These are phyloP conservation scores for Meloidogyne chitwoodi DNA, from an alignment of 1,140 invertebrate genomes.

Conservation along the genomic window DNA sequence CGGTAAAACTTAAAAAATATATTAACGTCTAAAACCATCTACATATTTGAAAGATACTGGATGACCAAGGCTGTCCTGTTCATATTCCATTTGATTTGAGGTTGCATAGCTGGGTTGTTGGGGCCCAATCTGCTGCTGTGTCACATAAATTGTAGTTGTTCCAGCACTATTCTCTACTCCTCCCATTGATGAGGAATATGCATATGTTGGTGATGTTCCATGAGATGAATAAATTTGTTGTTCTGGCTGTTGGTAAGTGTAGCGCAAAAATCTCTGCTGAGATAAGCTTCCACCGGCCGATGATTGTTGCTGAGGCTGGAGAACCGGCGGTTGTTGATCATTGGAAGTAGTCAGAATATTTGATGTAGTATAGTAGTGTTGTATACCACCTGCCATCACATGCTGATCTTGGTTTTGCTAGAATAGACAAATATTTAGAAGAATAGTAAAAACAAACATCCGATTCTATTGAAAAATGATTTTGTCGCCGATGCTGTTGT, in stretches of 20 bases:
- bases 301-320: background rate
- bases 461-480: background rate
- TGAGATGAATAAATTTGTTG: slow-evolving; percentile 2
- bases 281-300: background rate
- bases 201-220: background rate
- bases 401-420: background rate
- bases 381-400: background rate
- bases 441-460: background rate
- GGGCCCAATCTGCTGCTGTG: background rate
- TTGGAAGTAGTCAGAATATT: background rate
- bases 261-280: background rate
- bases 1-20: background rate
- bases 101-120: background rate
- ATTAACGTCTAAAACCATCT: background rate
- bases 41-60: background rate
- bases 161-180: background rate
- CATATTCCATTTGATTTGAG: background rate
- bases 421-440: background rate
- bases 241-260: background rate
- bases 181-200: background rate
- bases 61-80: background rate
- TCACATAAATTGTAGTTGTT: slow-evolving; percentile 3
- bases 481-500: background rate
- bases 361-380: background rate
- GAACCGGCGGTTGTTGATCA: background rate